Conservation (phyloP, 2,113 vertebrate genomes). For the Bubo blakistoni region DNA sequence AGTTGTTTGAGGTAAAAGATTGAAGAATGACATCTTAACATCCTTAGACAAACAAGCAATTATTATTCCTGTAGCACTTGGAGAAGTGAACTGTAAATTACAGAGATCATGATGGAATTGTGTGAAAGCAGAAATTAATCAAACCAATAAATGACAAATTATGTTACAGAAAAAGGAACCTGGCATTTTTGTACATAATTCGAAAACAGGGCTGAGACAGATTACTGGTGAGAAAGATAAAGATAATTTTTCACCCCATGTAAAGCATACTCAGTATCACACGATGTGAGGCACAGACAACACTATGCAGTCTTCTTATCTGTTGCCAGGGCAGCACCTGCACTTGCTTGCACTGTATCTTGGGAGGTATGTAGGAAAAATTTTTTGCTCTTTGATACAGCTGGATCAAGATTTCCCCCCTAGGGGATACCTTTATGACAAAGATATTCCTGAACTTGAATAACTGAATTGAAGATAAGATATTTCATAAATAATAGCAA, state of each 20-base stretch:
- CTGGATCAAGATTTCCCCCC: background rate
- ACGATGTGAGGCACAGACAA: rapidly evolving
- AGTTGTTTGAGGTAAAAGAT: background rate
- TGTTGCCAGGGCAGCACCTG: background rate
- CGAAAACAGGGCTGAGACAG: background rate
- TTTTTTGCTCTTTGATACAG: background rate
- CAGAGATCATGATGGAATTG: background rate
- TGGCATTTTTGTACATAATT: background rate
- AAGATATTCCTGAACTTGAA: background rate
- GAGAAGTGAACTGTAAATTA: background rate
- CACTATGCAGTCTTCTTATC: background rate
- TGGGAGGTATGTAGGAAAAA: background rate
- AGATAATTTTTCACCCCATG: background rate
- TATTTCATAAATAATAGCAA: background rate
- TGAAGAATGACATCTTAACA: background rate
- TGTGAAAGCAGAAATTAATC: background rate
- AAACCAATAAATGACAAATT: background rate
- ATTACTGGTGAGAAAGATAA: background rate
- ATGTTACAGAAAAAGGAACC: background rate
- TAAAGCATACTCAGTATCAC: background rate
- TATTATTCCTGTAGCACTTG: background rate
- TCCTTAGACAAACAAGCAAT: background rate
- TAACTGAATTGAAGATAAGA: background rate
- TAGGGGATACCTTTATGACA: background rate
- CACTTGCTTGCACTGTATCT: background rate